Evolutionary conservation across 1,140 invertebrate species (phyloP).

Genomic region (Berghia stephanieae): DNA sequence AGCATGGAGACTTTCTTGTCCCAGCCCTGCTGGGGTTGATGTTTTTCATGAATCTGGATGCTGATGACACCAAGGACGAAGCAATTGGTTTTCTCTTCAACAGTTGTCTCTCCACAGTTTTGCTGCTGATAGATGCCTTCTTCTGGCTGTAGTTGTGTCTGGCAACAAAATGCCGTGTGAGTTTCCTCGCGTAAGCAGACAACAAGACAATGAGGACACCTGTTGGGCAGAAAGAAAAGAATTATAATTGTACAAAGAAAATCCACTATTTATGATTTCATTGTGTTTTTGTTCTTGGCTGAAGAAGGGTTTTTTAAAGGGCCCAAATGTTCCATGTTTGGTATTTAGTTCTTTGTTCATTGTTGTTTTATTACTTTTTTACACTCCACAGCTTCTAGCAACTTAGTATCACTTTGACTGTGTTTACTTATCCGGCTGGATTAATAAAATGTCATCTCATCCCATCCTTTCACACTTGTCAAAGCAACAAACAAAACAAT

Average conservation of each 20-base stretch:
- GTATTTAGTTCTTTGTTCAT: no score
- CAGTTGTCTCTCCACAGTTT: conserved; percentile 46
- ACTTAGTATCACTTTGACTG: no score
- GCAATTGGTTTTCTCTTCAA: conserved; percentile 27
- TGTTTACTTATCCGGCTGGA: not conserved
- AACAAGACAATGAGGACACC: conserved; percentile 70
- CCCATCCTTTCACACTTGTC: not conserved
- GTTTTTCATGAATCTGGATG: conserved; percentile 4
- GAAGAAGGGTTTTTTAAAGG: no score
- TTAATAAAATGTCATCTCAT: not conserved
- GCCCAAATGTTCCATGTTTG: no score
- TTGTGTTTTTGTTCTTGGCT: no score
- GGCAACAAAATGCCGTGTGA: conserved; percentile 66
- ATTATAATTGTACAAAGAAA: not conserved
- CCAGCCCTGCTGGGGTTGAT: not conserved
- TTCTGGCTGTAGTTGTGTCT: conserved; percentile 61
- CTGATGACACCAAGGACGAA: not conserved
- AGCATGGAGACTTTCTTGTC: conserved; percentile 68
- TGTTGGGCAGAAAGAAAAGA: conserved; percentile 64
- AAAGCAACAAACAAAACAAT: not conserved
- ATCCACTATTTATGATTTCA: not conserved
- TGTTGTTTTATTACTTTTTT: no score
- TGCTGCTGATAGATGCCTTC: conserved; percentile 48
- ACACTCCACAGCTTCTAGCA: no score
- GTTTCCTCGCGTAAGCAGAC: conserved; percentile 60